phyloP scores from a whole-genome alignment of 2,888 invertebrate genomes.

The Polydrusus pterygomalis region DNA sequence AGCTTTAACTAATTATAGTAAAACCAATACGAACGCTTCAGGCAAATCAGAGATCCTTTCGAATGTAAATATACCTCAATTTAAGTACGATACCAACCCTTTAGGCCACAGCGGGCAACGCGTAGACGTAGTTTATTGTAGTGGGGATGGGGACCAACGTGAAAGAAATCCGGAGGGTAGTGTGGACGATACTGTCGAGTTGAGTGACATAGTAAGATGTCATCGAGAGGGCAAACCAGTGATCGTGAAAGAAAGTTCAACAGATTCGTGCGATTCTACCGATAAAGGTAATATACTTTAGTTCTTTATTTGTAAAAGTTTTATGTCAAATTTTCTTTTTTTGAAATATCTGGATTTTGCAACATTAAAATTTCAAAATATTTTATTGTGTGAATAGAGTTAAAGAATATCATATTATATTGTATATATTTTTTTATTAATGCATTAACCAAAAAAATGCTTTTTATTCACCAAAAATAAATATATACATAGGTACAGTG shows the following conservation, averaged over 20 bases:
- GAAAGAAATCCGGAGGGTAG: conserved; percentile 38
- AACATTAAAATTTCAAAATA: too few species aligned
- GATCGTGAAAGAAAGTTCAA: conserved; percentile 64
- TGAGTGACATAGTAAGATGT: neutral
- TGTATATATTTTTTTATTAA: too few species aligned
- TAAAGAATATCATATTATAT: too few species aligned
- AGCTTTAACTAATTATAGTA: conserved; percentile 47
- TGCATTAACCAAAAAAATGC: too few species aligned
- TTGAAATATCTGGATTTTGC: too few species aligned
- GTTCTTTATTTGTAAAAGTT: neutral
- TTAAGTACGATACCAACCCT: conserved; percentile 28
- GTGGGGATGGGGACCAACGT: conserved; percentile 41
- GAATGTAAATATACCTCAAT: conserved; percentile 20
- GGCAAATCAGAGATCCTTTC: conserved; percentile 20
- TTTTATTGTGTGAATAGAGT: too few species aligned
- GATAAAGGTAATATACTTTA: conserved; percentile 64
- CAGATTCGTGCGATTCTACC: conserved; percentile 70
- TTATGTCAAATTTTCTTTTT: too few species aligned
- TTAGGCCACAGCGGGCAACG: conserved; percentile 21
- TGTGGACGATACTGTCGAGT: conserved; percentile 50
- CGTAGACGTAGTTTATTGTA: conserved; percentile 25
- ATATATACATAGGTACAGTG: too few species aligned
- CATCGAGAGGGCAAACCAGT: conserved; percentile 30
- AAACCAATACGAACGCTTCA: conserved; percentile 18
- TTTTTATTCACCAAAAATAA: too few species aligned